Percentiles rank a stretch among this genome's conserved stretches.
Conservation (phyloP, 2,113 vertebrate genomes). For the Chloebia gouldiae region DNA sequence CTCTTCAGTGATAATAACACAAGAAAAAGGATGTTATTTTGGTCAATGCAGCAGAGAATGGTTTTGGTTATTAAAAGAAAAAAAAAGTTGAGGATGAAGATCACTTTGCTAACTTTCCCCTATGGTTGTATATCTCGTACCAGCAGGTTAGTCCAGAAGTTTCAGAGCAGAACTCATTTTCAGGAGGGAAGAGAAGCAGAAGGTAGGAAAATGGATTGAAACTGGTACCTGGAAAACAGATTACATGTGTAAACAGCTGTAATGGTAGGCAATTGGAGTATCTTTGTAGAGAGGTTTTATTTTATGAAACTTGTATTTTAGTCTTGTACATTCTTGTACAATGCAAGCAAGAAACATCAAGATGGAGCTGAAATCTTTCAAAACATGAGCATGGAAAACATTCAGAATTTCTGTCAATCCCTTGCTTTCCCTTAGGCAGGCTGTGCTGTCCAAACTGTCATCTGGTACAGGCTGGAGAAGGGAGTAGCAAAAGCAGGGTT, state of each 20-base stretch:
- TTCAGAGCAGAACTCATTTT: neutral
- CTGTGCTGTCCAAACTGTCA: neutral
- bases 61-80: neutral
- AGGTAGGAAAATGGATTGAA: neutral
- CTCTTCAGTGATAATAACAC: neutral
- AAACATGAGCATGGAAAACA: neutral
- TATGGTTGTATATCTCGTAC: neutral
- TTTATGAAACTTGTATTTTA: neutral
- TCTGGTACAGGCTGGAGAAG: neutral
- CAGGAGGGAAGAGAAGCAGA: neutral
- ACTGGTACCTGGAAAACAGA: neutral
- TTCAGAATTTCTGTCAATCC: neutral
- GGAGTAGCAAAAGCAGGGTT: neutral
- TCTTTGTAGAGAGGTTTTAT: neutral
- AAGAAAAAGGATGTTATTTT: neutral
- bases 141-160: neutral
- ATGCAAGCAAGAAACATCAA: neutral
- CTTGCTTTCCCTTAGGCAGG: neutral
- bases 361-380: neutral
- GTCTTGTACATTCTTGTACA: neutral
- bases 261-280: neutral
- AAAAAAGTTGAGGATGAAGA: neutral
- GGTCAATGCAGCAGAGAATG: neutral
- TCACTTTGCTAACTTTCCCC: neutral
- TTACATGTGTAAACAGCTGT: neutral